Conservation (phyloP, 2,888 invertebrate genomes). For the Junonia oenone region DNA sequence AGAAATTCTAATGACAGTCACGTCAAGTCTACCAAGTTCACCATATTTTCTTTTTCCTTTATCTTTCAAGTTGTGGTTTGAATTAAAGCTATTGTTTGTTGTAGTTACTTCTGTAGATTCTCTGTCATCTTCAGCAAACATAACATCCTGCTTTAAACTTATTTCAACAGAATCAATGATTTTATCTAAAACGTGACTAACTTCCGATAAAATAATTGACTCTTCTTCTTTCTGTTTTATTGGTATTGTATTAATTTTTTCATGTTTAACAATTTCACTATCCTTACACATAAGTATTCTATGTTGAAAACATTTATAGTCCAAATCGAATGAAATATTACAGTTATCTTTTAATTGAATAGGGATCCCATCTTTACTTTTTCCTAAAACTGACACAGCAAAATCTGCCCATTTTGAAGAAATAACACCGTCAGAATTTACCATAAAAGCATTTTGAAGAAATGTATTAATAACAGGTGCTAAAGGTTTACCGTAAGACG, state of each 20-base stretch:
- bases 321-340: conserved; percentile 76
- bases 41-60: conserved; percentile 53
- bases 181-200: conserved; percentile 67
- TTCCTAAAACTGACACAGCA: conserved; percentile 72
- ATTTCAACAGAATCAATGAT: conserved; percentile 82
- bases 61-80: conserved; percentile 41
- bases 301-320: conserved; percentile 79
- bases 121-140: conserved; percentile 48
- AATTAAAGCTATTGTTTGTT: conserved; percentile 14
- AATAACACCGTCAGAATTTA: conserved; percentile 57
- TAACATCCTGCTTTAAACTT: conserved; percentile 75
- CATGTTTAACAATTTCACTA: conserved; percentile 20
- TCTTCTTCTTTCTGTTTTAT: conserved; percentile 12
- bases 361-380: conserved; percentile 37
- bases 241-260: background rate
- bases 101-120: conserved; percentile 45
- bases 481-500: conserved; percentile 64
- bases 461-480: conserved; percentile 61
- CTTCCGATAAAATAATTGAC: conserved; percentile 36
- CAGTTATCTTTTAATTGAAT: conserved; percentile 40
- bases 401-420: conserved; percentile 75
- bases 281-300: conserved; percentile 72
- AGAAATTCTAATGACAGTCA: conserved; percentile 81
- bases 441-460: conserved; percentile 48
- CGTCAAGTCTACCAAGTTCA: conserved; percentile 82